Base-by-base conservation (phyloP, 2,797 vertebrate species). In the Arremon brunneinucha region DNA sequence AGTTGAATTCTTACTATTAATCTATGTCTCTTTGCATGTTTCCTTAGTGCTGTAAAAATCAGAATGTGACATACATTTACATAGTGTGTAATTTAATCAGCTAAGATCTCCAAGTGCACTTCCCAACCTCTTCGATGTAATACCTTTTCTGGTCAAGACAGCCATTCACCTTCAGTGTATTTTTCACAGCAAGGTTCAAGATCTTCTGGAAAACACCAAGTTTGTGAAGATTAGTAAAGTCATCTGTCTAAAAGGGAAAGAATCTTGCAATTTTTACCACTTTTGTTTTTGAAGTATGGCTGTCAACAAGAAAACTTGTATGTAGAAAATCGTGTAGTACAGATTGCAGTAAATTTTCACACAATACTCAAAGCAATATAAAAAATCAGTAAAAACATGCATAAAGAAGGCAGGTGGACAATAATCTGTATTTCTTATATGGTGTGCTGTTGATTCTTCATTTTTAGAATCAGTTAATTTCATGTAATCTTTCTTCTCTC, bases 161-260 rank as follows among this genome's bases (percentile, higher is more conserved):
- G 59, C 30, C 70, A 71, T 75, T 91, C 79, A 49, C 44, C 57
- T 93, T 88, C 34, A 35, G 63, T 91, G 9, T 75, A 60, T 90
- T 93, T 95, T 87, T 91, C 91, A 84, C 47, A 82, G 52, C 46
- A 60, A 90, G 28, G 41, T 70, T 91, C 56, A 68, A 63, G 76
- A 63, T 71, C 75, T 78, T 79, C 75, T 83, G 79, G 72, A 90
- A 89, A 81, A 59, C 37, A 57, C 15, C 3, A 14, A 59, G 46
- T 71, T 81, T 41, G 27, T 67, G 59, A 46, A 72, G 47, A 81
- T 78, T 67, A 75, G 22, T 49, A 50, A 83, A 85, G 10, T 72
- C 47, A 67, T 35, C 57, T 35, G 15, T 43, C 28, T 70, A 64
- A 87, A 82, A n/a, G n/a, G n/a, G n/a, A n/a, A n/a, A n/a, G n/a